These are phyloP conservation scores for Oscheius sp. DNA, from an alignment of 2,888 invertebrate genomes.

Conservation along the genomic window DNA sequence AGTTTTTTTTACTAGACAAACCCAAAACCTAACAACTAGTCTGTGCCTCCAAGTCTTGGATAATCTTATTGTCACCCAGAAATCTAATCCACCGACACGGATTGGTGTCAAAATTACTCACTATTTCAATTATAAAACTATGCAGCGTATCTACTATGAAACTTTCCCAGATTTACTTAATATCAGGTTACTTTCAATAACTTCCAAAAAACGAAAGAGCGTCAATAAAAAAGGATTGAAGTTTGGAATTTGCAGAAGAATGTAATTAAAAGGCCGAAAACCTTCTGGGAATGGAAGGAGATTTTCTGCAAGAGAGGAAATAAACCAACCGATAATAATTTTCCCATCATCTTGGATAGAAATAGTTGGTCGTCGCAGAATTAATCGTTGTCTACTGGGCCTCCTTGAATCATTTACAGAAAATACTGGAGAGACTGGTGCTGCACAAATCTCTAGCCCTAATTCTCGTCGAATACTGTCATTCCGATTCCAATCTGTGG, in stretches of 20 bases:
- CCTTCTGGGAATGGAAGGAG: background rate
- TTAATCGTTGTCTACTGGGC: constrained; percentile 45
- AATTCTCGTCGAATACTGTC: constrained; percentile 19
- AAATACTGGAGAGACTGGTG: constrained; percentile 65
- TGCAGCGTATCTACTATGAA: no score
- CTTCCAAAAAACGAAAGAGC: no score
- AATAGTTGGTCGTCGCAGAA: constrained; percentile 68
- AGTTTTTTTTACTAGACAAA: background rate
- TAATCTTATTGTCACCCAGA: constrained; percentile 17
- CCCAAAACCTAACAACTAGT: background rate
- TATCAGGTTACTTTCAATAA: no score
- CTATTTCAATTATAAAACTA: no score
- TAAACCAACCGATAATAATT: constrained; percentile 66
- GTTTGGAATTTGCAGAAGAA: background rate
- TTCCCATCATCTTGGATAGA: constrained; percentile 71
- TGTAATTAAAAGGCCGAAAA: background rate
- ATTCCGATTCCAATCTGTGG: constrained; percentile 17
- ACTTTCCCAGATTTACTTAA: no score
- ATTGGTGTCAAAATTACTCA: constrained; percentile 18
- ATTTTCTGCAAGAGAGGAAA: no score
- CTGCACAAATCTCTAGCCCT: constrained; percentile 45
- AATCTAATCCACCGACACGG: constrained; percentile 19
- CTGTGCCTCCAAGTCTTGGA: background rate
- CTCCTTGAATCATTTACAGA: constrained; percentile 55
- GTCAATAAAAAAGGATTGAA: no score